These are phyloP conservation scores for Stichopus horrens DNA, from an alignment of 53 echinoderm and acorn worm genomes.

Conservation along the genomic window DNA sequence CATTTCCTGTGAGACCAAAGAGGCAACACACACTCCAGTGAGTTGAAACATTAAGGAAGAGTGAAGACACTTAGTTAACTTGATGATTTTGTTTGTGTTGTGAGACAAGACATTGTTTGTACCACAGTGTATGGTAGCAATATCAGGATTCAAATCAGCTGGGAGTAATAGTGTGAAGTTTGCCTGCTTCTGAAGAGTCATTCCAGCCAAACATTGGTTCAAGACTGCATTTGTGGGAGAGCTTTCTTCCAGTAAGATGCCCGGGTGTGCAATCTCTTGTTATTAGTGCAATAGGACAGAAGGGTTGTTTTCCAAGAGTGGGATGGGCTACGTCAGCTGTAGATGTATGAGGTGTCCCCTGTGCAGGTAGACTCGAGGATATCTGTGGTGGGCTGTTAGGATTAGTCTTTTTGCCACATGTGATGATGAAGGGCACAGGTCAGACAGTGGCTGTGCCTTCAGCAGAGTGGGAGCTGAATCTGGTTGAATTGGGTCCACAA, in stretches of 20 bases:
- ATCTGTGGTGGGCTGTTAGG: not conserved
- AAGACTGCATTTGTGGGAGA: conserved; percentile 12
- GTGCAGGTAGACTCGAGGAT: not conserved
- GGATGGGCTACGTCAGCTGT: too few relatives aligned
- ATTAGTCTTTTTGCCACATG: not conserved
- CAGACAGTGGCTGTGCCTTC: not conserved
- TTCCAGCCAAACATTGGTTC: conserved; percentile 1
- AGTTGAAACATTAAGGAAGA: not conserved
- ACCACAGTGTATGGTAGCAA: conserved; percentile 2
- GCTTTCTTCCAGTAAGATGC: conserved; percentile 13
- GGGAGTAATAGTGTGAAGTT: not conserved
- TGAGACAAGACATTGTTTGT: conserved; percentile 1
- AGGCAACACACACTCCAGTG: conserved; percentile 16
- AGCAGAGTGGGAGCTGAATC: not conserved
- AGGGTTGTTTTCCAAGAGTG: not conserved
- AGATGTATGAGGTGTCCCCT: too few relatives aligned
- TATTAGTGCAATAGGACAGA: not conserved
- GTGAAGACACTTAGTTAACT: not conserved
- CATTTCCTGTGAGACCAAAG: conserved; percentile 22
- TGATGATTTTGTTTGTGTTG: conserved; percentile 16
- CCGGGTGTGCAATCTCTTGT: not conserved
- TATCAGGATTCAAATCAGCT: not conserved
- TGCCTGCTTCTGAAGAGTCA: not conserved
- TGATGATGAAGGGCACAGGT: not conserved
- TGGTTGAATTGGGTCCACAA: too few relatives aligned